These are phyloP conservation scores for Artibeus lituratus DNA, from an alignment of 2,797 vertebrate species.

Conservation along the genomic window DNA sequence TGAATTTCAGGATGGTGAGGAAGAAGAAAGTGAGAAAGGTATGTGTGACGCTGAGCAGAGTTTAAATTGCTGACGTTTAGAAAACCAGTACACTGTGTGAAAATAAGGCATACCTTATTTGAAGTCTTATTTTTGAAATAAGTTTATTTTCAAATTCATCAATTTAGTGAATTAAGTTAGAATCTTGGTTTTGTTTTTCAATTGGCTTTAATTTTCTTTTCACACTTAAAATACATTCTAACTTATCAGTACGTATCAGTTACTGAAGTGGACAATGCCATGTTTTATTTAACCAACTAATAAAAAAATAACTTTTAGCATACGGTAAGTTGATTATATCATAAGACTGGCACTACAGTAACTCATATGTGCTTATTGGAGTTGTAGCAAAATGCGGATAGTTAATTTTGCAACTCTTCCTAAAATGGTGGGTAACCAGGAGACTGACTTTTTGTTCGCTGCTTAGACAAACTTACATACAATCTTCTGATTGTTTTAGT, in stretches of 20 bases:
- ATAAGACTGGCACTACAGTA: constrained; percentile 80
- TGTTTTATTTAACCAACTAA: constrained; percentile 65
- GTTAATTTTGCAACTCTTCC: constrained; percentile 57
- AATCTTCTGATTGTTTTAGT: constrained; percentile 51
- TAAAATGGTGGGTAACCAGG: constrained; percentile 63
- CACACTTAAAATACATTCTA: constrained; percentile 67
- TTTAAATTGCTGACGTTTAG: constrained; percentile 68
- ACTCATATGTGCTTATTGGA: constrained; percentile 69
- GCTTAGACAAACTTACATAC: constrained; percentile 55
- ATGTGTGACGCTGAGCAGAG: constrained; percentile 86
- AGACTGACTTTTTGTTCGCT: constrained; percentile 64
- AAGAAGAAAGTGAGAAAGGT: constrained; percentile 97
- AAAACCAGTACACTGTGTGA: constrained; percentile 69
- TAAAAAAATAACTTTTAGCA: constrained; percentile 61
- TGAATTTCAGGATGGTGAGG: constrained; percentile 91
- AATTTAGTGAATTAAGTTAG: constrained; percentile 73
- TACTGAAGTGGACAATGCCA: constrained; percentile 76
- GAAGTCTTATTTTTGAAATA: constrained; percentile 72
- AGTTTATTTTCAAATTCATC: constrained; percentile 76
- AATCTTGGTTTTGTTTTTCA: constrained; percentile 70
- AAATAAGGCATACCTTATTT: constrained; percentile 60
- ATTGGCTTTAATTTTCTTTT: constrained; percentile 75
- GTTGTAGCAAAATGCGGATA: constrained; percentile 29
- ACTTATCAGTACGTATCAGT: constrained; percentile 74
- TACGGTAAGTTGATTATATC: constrained; percentile 79